Conservation (phyloP, 2,113 vertebrate species). For the Formicarius rufipectus region DNA sequence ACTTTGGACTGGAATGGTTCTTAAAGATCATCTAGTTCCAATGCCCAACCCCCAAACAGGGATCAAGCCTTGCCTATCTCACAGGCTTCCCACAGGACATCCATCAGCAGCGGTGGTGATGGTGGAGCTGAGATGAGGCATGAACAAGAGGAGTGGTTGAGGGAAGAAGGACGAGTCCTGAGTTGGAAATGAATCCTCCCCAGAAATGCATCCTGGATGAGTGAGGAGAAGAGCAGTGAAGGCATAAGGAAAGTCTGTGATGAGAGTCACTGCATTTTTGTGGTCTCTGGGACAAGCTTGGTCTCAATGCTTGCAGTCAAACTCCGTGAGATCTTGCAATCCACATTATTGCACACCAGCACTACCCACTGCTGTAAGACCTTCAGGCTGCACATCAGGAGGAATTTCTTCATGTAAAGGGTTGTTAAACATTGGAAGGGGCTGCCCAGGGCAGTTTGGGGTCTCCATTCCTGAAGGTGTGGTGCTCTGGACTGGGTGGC, state of each 20-base stretch:
- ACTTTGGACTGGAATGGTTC: no score
- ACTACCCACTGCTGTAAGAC: background rate
- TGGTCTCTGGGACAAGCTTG: fast-evolving
- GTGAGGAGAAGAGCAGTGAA: background rate
- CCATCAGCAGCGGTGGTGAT: background rate
- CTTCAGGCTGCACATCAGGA: background rate
- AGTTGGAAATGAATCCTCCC: background rate
- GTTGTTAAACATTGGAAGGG: fast-evolving
- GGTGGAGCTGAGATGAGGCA: fast-evolving
- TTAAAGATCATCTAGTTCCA: background rate
- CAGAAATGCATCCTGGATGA: background rate
- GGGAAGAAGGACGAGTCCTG: background rate
- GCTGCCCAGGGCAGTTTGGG: background rate
- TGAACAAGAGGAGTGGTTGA: background rate
- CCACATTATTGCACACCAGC: background rate
- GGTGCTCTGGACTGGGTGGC: background rate
- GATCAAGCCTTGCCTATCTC: background rate
- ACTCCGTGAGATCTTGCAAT: background rate
- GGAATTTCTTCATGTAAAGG: background rate
- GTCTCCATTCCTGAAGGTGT: background rate
- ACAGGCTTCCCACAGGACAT: background rate
- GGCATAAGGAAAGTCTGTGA: background rate
- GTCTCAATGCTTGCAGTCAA: background rate
- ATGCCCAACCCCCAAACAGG: background rate
- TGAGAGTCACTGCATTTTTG: background rate